Percentiles rank a stretch among this genome's conserved stretches.
phyloP scores from a whole-genome alignment of 2,888 invertebrate genomes.

The Drosophila macrothrix region DNA sequence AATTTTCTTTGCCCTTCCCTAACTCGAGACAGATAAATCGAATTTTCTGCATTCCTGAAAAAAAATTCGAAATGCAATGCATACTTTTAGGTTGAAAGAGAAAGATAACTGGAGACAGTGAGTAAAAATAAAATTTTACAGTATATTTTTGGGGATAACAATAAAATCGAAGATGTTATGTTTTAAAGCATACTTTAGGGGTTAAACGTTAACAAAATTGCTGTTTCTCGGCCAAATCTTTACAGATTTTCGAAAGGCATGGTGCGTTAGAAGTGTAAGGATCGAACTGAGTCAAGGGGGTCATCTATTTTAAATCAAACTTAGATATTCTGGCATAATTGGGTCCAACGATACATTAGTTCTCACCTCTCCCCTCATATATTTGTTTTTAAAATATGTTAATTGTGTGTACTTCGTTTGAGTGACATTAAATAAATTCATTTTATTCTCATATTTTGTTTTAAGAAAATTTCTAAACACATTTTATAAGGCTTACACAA shows the following conservation, averaged over 20 bases:
- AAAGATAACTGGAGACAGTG: background rate
- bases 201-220: background rate
- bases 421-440: constrained; percentile 18
- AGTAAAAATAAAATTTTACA: too few species aligned
- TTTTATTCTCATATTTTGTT: constrained; percentile 13
- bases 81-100: background rate
- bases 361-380: background rate
- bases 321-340: background rate
- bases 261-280: background rate
- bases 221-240: background rate
- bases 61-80: background rate
- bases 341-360: background rate
- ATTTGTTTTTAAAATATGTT: background rate
- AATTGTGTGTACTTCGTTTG: background rate
- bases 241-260: background rate
- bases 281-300: background rate
- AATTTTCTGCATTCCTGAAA: background rate
- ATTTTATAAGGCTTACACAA: constrained; percentile 39
- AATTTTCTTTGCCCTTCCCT: background rate
- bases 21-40: background rate
- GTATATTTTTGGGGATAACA: background rate
- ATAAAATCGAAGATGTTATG: background rate
- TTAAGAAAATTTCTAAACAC: constrained; percentile 22
- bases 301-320: background rate
- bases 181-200: background rate